A percentile compares a stretch with the other conserved stretches of the same genome.
phyloP scores from a whole-genome alignment of 2,797 vertebrate species.

The Benthosema pterotum region DNA sequence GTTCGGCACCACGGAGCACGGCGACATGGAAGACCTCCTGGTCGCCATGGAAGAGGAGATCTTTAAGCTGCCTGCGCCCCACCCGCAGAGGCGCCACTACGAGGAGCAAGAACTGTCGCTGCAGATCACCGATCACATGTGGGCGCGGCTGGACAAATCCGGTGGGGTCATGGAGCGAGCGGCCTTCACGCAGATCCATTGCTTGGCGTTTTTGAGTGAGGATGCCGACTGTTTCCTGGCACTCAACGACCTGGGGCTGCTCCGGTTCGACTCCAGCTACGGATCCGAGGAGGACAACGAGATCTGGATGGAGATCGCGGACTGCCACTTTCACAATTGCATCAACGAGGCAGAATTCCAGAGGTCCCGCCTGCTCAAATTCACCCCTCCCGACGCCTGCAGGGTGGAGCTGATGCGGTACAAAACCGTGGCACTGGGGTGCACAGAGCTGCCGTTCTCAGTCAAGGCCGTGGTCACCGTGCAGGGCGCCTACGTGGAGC shows the following conservation, averaged over 20 bases:
- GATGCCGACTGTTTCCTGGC: constrained; percentile 89
- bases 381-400: constrained; percentile 88
- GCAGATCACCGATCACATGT: constrained; percentile 92
- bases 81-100: constrained; percentile 83
- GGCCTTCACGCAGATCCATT: constrained; percentile 87
- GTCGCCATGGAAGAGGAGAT: constrained; percentile 90
- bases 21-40: constrained; percentile 89
- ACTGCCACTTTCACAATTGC: constrained; percentile 88
- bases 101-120: constrained; percentile 93
- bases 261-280: constrained; percentile 81
- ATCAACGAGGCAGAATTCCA: constrained; percentile 85
- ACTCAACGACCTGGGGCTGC: constrained; percentile 88
- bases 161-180: constrained; percentile 82
- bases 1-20: constrained; percentile 88
- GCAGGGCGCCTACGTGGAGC: constrained; percentile 93
- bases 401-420: constrained; percentile 94
- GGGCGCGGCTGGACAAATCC: constrained; percentile 86
- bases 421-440: constrained; percentile 73
- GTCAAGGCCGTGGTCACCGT: constrained; percentile 90
- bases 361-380: constrained; percentile 86
- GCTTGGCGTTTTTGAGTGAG: constrained; percentile 90
- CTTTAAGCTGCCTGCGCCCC: constrained; percentile 76
- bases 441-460: constrained; percentile 87
- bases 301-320: constrained; percentile 86
- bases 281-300: constrained; percentile 82